Evolutionary conservation across 2,888 invertebrate species (phyloP), one percentile per base, ranked within the genome.

Genomic region (Drosophila algonquin): DNA sequence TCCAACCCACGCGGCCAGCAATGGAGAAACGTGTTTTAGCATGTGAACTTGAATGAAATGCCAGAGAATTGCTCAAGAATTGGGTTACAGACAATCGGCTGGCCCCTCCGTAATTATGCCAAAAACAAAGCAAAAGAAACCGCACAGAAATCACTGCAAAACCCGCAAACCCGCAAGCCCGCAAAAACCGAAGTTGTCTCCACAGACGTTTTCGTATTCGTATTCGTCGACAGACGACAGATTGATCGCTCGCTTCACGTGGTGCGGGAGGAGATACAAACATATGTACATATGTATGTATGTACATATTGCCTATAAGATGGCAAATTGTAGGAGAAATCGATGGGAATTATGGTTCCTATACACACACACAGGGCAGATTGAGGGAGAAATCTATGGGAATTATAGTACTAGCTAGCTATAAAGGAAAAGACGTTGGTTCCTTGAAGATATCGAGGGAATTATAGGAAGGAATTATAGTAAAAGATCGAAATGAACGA

Each of bases 11-110:
- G 82, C 79, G 54, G 6, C 14, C 58, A 61, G 70, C 60, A 27
- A 40, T 18, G 14, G 45, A 27, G 52, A 75, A 81, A 81, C 79
- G 63, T 67, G 77, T 77, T 84, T 70, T 81, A 68, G 59, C 63
- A 77, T 67, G 57, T 87, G 77, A 86, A 88, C 85, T 86, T 86
- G 89, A 83, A 88, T 80, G 72, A 83, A 81, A 87, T 79, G 82
- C 75, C 77, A 76, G 63, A n/a, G 40, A 40, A 40, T 40, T 40
- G 73, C 80, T 76, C 55, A 40, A 40, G 55, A 86, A 88, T 80
- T 83, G 87, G 87, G 81, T 86, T 81, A 88, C 82, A 75, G 71
- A 79, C 75, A 83, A 81, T n/a, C n/a, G n/a, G n/a, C n/a, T n/a
- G n/a, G n/a, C n/a, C n/a, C n/a, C n/a, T 63, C 59, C 51, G 52